Evolutionary conservation across 2,888 invertebrate species (phyloP).

Genomic region (Apoda limacodes): DNA sequence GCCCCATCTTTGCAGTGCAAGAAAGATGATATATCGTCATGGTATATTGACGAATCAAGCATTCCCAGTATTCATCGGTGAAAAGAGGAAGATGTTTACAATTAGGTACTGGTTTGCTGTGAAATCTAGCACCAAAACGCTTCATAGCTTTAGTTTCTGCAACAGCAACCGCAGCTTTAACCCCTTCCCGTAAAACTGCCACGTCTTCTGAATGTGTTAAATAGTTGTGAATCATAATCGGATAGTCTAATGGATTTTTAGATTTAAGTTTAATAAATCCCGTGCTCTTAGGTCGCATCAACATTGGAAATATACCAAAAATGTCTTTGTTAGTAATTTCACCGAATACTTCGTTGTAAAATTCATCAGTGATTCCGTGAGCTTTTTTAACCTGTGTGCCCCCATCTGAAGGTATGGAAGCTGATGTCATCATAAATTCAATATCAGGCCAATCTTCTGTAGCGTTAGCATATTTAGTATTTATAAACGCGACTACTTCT

Average conservation of each 20-base stretch:
- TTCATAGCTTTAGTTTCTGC: conserved; percentile 84
- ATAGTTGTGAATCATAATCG: conserved; percentile 92
- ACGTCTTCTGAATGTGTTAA: conserved; percentile 89
- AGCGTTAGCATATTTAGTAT: conserved; percentile 88
- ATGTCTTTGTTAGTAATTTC: conserved; percentile 81
- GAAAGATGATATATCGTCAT: conserved; percentile 91
- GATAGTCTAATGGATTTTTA: conserved; percentile 81
- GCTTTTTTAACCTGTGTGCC: conserved; percentile 83
- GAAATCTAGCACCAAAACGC: conserved; percentile 82
- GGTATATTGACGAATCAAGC: conserved; percentile 84
- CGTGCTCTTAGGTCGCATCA: conserved; percentile 87
- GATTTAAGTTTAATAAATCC: conserved; percentile 82
- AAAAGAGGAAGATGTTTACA: conserved; percentile 82
- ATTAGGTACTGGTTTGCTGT: conserved; percentile 81
- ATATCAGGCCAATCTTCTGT: conserved; percentile 93
- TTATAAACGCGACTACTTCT: conserved; percentile 89
- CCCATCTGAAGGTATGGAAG: conserved; percentile 86
- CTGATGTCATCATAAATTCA: conserved; percentile 89
- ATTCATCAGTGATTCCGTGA: conserved; percentile 84
- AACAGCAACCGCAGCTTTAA: conserved; percentile 85
- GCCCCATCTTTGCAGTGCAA: conserved; percentile 89
- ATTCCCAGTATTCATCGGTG: conserved; percentile 91
- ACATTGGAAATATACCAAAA: conserved; percentile 88
- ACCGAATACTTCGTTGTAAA: conserved; percentile 80
- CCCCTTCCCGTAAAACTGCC: conserved; percentile 84